Evolutionary conservation across 2,888 invertebrate species (phyloP).

Genomic region (Mesopsocus fuscifrons): DNA sequence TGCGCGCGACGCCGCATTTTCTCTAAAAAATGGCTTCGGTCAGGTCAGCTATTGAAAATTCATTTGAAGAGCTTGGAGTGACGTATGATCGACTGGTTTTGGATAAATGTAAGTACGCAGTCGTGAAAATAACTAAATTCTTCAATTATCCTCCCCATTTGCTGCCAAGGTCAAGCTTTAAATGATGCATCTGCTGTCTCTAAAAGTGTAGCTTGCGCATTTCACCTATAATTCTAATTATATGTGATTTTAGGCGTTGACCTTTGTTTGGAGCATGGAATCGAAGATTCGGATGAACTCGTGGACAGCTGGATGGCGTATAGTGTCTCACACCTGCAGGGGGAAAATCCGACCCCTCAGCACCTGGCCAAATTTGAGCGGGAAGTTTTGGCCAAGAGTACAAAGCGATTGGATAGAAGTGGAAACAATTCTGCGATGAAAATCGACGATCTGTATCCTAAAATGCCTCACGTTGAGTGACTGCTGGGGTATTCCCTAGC

Average conservation of each 20-base stretch:
- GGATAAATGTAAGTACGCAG: conserved; percentile 5
- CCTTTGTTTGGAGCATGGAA: conserved; percentile 40
- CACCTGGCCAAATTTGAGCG: conserved; percentile 40
- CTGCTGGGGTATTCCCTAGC: no score
- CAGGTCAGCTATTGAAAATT: no score
- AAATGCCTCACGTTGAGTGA: no score
- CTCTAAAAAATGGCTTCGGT: no score
- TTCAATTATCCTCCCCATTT: no score
- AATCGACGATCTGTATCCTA: neutral
- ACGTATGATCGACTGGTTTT: neutral
- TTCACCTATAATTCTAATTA: no score
- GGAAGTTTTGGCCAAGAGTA: conserved; percentile 36
- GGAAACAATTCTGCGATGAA: neutral
- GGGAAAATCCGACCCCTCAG: conserved; percentile 37
- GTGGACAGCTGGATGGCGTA: conserved; percentile 65
- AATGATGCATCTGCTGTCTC: no score
- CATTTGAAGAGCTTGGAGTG: conserved; percentile 5
- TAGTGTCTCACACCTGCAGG: conserved; percentile 41
- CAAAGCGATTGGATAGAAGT: neutral
- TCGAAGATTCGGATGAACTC: conserved; percentile 43
- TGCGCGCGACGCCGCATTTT: no score
- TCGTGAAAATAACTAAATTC: no score
- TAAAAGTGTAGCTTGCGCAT: no score
- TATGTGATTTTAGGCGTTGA: conserved; percentile 37
- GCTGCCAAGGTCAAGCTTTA: no score